A percentile compares a stretch with the other conserved stretches of the same genome.
Conservation (phyloP, 2,113 vertebrate species). For the Catharus bicknelli region DNA sequence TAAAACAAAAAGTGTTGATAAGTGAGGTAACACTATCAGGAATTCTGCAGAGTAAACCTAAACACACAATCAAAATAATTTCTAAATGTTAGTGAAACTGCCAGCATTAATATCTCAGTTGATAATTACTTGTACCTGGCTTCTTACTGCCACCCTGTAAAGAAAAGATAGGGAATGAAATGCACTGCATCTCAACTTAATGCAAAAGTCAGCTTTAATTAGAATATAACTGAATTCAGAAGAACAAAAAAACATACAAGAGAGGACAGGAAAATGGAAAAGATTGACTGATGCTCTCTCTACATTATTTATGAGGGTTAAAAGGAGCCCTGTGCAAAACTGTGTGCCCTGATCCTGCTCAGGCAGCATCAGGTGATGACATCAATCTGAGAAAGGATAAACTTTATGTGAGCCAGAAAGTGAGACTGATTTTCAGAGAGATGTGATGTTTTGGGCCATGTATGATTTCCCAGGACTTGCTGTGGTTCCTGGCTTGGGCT, state of each 20-base stretch:
- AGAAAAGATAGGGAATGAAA: not conserved
- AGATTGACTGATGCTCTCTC: not conserved
- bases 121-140: not conserved
- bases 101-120: not conserved
- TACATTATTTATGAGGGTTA: not conserved
- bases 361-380: not conserved
- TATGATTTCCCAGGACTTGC: not conserved
- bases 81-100: not conserved
- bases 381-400: not conserved
- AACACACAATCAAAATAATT: not conserved
- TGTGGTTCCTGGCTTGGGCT: not conserved
- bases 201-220: not conserved
- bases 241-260: not conserved
- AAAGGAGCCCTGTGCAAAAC: not conserved
- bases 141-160: not conserved
- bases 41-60: not conserved
- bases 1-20: not conserved
- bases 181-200: not conserved
- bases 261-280: not conserved
- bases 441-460: accelerated
- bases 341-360: not conserved
- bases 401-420: not conserved
- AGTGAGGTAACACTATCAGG: not conserved
- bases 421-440: not conserved
- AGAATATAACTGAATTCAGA: not conserved